Base-by-base conservation (phyloP, 1,140 invertebrate genomes). In the Bombus confusus region DNA sequence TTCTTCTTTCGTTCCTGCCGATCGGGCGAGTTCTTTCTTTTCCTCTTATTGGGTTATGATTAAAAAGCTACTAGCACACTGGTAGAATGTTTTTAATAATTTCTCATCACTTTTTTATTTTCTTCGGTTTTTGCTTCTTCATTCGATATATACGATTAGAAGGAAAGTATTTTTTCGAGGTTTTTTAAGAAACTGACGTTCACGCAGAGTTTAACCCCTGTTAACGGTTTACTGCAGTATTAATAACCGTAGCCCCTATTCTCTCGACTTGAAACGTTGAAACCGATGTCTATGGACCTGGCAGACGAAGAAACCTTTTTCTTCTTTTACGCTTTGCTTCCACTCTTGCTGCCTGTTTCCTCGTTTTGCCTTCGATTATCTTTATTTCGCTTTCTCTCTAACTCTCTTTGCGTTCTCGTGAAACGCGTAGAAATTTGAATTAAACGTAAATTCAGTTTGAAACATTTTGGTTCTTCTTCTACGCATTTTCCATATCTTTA, bases 211-310 rank as follows among this genome's bases (percentile, higher is more conserved):
- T 52, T 52, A 22, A 52, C 47, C 18, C 18, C 18, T 5, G 18
- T 52, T 52, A 52, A 52, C 0, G 18, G 47, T 52, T 52, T 52
- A 52, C 47, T 8, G 4, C n/a, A 22, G 15, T 66, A 34, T 66
- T 90, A 93, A 93, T 92, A 93, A 93, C 91, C 89, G 82, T 84
- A 89, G 73, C 78, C 87, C 86, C 87, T 88, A 86, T 86, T 75
- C 87, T 83, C 79, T 81, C 18, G 47, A 52, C 47, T 52, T 22
- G 47, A 52, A 52, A 88, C 88, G 47, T 89, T 87, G 83, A 76
- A 87, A 88, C 88, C 88, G 91, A 92, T 91, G 90, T 72, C 90
- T 76, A 90, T 84, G 85, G 90, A 79, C 81, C 86, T 84, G 78
- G 89, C 28, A 22, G 34, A 39, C 25, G 66, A 77, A 76, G 80